Percentiles rank a stretch among this genome's conserved stretches.
Evolutionary conservation across 2,113 vertebrate species (phyloP).

Genomic region (Brachyistius frenatus): DNA sequence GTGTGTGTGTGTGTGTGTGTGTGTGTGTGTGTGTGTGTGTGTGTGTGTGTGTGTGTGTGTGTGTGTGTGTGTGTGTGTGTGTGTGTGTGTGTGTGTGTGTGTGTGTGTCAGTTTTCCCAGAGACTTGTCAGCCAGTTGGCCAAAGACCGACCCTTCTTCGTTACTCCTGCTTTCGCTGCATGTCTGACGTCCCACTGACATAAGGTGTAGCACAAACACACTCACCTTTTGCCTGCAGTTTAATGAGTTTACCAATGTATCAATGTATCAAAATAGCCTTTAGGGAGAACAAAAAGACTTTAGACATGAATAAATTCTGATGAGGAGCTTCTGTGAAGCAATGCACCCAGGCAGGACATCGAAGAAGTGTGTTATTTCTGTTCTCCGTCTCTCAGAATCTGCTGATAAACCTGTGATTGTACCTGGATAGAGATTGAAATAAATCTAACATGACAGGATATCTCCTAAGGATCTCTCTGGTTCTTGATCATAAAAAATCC

Average conservation of each 20-base stretch:
- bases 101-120: not conserved
- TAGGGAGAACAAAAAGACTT: slow-evolving; percentile 20
- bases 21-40: not conserved
- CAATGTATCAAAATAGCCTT: slow-evolving; percentile 10
- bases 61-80: slow-evolving; percentile 8
- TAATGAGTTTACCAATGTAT: slow-evolving; percentile 37
- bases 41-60: slow-evolving; percentile 1
- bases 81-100: not conserved
- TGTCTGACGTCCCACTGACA: slow-evolving; percentile 52
- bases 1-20: not conserved
- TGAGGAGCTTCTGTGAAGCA: too few species aligned
- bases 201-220: slow-evolving; percentile 27
- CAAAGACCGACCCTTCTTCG: slow-evolving; percentile 40
- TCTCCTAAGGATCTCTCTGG: slow-evolving; percentile 20
- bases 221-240: slow-evolving; percentile 22
- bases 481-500: slow-evolving; percentile 34
- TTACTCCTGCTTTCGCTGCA: slow-evolving; percentile 50
- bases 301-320: not conserved
- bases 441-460: slow-evolving; percentile 19
- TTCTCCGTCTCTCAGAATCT: slow-evolving; percentile 6
- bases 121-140: slow-evolving; percentile 51
- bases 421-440: slow-evolving; percentile 2
- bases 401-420: slow-evolving; percentile 1
- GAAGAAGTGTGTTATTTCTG: too few species aligned
- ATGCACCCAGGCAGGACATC: too few species aligned